A percentile compares a stretch with the other conserved stretches of the same genome.
Evolutionary conservation across 1,140 invertebrate genomes (phyloP).

Genomic region (Brachionus rubens): DNA sequence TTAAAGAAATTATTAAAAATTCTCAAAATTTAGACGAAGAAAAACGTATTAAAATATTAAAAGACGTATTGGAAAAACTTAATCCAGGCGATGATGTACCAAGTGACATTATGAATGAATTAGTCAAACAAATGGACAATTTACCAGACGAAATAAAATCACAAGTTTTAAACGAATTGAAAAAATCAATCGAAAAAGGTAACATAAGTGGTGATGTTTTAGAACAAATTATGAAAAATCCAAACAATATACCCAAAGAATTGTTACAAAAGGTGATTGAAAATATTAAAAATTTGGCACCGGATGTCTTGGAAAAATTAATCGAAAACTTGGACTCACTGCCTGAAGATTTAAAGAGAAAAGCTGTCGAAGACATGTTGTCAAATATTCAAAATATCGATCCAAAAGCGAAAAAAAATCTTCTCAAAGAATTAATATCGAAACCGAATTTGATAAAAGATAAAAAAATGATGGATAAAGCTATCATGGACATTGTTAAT

Average conservation of each 20-base stretch:
- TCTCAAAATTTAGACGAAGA: constrained; percentile 38
- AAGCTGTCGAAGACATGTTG: constrained; percentile 28
- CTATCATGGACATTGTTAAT: constrained; percentile 32
- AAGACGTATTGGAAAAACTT: constrained; percentile 17
- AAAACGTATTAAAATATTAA: constrained; percentile 18
- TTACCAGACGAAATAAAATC: constrained; percentile 38
- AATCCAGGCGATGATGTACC: constrained; percentile 9
- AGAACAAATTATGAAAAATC: constrained; percentile 41
- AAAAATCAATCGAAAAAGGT: constrained; percentile 37
- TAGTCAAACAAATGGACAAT: constrained; percentile 39
- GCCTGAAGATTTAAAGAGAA: constrained; percentile 35
- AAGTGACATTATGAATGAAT: constrained; percentile 6
- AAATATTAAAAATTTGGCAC: constrained; percentile 7
- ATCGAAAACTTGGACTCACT: constrained; percentile 27
- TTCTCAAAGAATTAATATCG: constrained; percentile 11
- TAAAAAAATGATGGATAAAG: constrained; percentile 39
- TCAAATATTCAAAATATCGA: constrained; percentile 25
- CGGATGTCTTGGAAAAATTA: constrained; percentile 30
- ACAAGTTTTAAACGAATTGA: constrained; percentile 16
- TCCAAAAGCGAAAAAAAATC: constrained; percentile 20
- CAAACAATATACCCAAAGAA: constrained; percentile 42
- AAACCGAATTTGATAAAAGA: constrained; percentile 5
- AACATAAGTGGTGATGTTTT: constrained; percentile 13
- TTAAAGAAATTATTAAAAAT: constrained; percentile 44
- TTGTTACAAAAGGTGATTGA: constrained; percentile 27